Percentiles rank a stretch among this genome's conserved stretches.
phyloP scores from a whole-genome alignment of 2,888 invertebrate genomes.

The Boloria selene region DNA sequence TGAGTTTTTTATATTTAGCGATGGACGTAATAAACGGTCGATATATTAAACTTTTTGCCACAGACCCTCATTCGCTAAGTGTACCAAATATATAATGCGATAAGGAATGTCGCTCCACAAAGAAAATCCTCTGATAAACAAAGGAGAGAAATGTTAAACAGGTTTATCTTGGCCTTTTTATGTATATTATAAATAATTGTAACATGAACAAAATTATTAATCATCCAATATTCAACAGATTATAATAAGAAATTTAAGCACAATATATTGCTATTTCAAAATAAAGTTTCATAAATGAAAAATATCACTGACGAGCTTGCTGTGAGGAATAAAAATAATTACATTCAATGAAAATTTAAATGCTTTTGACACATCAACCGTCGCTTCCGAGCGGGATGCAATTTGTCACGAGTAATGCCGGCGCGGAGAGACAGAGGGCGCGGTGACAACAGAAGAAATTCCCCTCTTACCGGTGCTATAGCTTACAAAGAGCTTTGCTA shows the following conservation, averaged over 20 bases:
- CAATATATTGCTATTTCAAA: conserved; percentile 2
- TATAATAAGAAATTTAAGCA: background rate
- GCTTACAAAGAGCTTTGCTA: conserved; percentile 30
- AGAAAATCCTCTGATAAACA: too few relatives aligned
- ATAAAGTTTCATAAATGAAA: conserved; percentile 14
- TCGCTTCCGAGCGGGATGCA: conserved; percentile 49
- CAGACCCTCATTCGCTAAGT: too few relatives aligned
- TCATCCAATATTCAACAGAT: background rate
- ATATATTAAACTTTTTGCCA: too few relatives aligned
- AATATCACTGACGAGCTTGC: conserved; percentile 11
- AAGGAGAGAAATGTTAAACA: too few relatives aligned
- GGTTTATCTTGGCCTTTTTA: too few relatives aligned
- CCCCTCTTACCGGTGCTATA: conserved; percentile 48
- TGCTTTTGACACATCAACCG: conserved; percentile 47
- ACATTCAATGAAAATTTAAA: conserved; percentile 42
- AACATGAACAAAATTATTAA: background rate
- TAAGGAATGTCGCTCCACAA: too few relatives aligned
- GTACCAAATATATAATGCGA: too few relatives aligned
- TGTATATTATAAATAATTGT: too few relatives aligned
- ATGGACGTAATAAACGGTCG: too few relatives aligned
- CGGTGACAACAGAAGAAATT: conserved; percentile 65
- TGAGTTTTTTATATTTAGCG: too few relatives aligned
- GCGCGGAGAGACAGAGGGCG: conserved; percentile 56
- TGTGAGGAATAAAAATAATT: conserved; percentile 23
- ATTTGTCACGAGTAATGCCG: conserved; percentile 66